A percentile compares a stretch with the other conserved stretches of the same genome.
Conservation (phyloP, 2,113 vertebrate species). For the Oostethus manadensis region DNA sequence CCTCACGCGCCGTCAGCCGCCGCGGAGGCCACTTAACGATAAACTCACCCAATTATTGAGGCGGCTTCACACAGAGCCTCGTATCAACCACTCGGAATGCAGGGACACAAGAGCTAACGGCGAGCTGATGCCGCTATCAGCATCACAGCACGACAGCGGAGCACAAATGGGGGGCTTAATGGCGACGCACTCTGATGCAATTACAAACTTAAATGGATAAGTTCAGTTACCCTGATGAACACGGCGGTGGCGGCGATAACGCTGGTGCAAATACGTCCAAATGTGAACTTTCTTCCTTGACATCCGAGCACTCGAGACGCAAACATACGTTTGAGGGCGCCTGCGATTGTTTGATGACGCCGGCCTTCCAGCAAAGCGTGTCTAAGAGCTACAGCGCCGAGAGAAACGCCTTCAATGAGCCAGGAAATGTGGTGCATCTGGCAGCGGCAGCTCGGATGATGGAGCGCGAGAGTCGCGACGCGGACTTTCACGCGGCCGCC, state of each 20-base stretch:
- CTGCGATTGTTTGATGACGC: constrained; percentile 26
- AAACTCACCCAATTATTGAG: constrained; percentile 32
- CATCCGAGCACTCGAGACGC: neutral
- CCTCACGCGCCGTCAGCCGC: constrained; percentile 42
- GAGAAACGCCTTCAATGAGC: constrained; percentile 62
- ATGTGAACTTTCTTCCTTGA: constrained; percentile 4
- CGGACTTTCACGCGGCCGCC: too few relatives aligned
- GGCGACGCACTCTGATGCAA: constrained; percentile 36
- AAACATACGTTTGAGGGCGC: neutral
- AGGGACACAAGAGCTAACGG: neutral
- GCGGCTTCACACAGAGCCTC: constrained; percentile 20
- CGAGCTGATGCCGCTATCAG: neutral
- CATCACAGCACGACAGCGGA: neutral
- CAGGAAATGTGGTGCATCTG: constrained; percentile 71
- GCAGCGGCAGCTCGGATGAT: constrained; percentile 59
- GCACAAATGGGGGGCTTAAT: constrained; percentile 27
- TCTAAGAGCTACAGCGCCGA: constrained; percentile 59
- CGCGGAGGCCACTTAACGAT: constrained; percentile 23
- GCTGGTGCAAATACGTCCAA: constrained; percentile 18
- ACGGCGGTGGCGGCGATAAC: neutral
- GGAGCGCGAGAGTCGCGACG: constrained; percentile 9
- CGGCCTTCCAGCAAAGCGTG: constrained; percentile 59
- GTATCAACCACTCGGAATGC: constrained; percentile 1
- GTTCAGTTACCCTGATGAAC: constrained; percentile 18
- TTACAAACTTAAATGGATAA: constrained; percentile 34